A percentile compares a stretch with the other conserved stretches of the same genome.
Conservation (phyloP, 37 sponge, comb jelly and placozoan species). For the Axinella damicornis region DNA sequence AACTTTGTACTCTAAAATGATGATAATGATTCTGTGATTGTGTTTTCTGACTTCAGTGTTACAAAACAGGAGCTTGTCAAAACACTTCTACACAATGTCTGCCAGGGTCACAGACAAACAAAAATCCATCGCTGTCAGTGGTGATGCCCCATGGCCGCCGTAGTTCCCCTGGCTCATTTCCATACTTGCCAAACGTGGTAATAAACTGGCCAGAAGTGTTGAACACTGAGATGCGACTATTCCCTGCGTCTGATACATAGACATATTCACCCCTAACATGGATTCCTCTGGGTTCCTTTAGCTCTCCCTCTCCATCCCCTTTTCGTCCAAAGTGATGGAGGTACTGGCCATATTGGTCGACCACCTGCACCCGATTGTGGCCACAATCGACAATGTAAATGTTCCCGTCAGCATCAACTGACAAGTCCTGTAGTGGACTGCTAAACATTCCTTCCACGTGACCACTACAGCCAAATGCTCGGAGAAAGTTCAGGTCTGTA, state of each 20-base stretch:
- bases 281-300: conserved; percentile 25
- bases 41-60: too few relatives aligned
- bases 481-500: too few relatives aligned
- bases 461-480: conserved; percentile 31
- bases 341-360: conserved; percentile 22
- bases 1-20: too few relatives aligned
- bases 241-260: conserved; percentile 34
- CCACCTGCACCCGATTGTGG: conserved; percentile 35
- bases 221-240: conserved; percentile 25
- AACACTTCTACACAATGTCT: conserved; percentile 41
- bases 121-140: conserved; percentile 39
- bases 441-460: background rate
- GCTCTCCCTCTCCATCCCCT: background rate
- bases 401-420: background rate
- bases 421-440: too few relatives aligned
- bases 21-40: too few relatives aligned
- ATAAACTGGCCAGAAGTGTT: conserved; percentile 16
- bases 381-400: conserved; percentile 38
- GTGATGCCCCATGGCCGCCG: conserved; percentile 17
- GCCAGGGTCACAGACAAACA: conserved; percentile 50
- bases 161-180: conserved; percentile 5
- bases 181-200: conserved; percentile 16
- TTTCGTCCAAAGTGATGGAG: background rate
- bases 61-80: too few relatives aligned
- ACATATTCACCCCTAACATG: background rate